Evolutionary conservation across 2,888 invertebrate genomes (phyloP).

Genomic region (Apotomis capreana): DNA sequence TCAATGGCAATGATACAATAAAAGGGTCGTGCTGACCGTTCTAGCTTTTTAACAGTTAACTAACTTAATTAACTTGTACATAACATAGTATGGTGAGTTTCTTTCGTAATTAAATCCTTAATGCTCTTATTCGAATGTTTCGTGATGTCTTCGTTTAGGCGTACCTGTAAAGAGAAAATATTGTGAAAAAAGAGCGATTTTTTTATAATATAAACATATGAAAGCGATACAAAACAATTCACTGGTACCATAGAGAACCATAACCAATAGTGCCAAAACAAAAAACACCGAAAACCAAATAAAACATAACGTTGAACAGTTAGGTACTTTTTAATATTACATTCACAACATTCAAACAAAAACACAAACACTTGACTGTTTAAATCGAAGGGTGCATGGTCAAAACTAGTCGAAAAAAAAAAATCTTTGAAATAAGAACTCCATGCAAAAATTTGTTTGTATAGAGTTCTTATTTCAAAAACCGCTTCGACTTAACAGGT

Average conservation of each 20-base stretch:
- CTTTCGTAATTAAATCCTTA: constrained; percentile 57
- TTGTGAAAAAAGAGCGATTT: constrained; percentile 35
- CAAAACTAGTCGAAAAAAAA: too few relatives aligned
- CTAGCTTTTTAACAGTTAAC: constrained; percentile 39
- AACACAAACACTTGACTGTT: neutral
- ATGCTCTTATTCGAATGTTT: constrained; percentile 59
- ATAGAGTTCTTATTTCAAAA: too few relatives aligned
- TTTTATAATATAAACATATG: constrained; percentile 30
- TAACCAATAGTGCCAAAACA: constrained; percentile 45
- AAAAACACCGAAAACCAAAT: constrained; percentile 45
- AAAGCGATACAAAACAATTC: constrained; percentile 46
- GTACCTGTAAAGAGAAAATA: constrained; percentile 66
- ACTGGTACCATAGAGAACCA: constrained; percentile 67
- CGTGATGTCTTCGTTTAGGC: constrained; percentile 69
- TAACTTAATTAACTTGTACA: constrained; percentile 67
- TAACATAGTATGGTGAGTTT: constrained; percentile 62
- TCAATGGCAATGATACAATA: constrained; percentile 22
- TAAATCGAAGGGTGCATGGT: too few relatives aligned
- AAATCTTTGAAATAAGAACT: too few relatives aligned
- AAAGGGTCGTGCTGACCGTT: constrained; percentile 14
- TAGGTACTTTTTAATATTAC: too few relatives aligned
- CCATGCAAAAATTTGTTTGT: too few relatives aligned
- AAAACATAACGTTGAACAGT: neutral
- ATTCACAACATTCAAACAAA: neutral
- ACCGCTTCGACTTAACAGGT: too few relatives aligned